Base-by-base conservation (phyloP, 2,888 invertebrate species). In the Dasypogon diadema region DNA sequence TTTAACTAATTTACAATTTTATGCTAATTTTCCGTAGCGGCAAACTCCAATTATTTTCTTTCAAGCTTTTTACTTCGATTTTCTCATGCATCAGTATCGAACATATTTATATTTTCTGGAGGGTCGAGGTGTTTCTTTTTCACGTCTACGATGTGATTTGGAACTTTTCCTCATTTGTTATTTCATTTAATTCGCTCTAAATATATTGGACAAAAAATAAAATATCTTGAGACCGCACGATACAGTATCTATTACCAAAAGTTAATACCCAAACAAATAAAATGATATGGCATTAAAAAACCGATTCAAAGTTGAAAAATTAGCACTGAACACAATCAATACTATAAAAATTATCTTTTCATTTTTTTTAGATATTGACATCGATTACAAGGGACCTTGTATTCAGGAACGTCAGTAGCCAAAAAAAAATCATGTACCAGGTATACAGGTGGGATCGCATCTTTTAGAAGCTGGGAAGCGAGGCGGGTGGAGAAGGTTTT, bases 341-440 rank as follows among this genome's bases (percentile, higher is more conserved):
- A 1, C 1, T 30, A 6, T 5, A 30, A 30, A 30, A 1, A n/a
- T n/a, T n/a, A n/a, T n/a, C n/a, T n/a, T n/a, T n/a, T n/a, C n/a
- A n/a, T n/a, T 58, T 30, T 34, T 75, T 77, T 22, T 75, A 77
- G 77, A 75, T 51, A 77, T 73, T 21, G 75, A 75, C 56, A 73
- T 77, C 16, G 75, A 73, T 54, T 75, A 75, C 34, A 75, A 58
- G 18, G 77, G 75, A 73, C 65, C 77, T 12, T 77, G 75, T 51
- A 77, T 65, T 55, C 65, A 75, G 54, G 26, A 42, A 12, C 30
- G 30, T 0, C 14, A 70, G 30, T 70, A 54, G 30, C 16, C 26
- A 70, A 12, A 21, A 8, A 65, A 42, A 65, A n/a, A n/a, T n/a
- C n/a, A n/a, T n/a, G n/a, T n/a, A n/a, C n/a, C n/a, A n/a, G n/a